phyloP scores from a whole-genome alignment of 2,888 invertebrate genomes.

The Timema cristinae region DNA sequence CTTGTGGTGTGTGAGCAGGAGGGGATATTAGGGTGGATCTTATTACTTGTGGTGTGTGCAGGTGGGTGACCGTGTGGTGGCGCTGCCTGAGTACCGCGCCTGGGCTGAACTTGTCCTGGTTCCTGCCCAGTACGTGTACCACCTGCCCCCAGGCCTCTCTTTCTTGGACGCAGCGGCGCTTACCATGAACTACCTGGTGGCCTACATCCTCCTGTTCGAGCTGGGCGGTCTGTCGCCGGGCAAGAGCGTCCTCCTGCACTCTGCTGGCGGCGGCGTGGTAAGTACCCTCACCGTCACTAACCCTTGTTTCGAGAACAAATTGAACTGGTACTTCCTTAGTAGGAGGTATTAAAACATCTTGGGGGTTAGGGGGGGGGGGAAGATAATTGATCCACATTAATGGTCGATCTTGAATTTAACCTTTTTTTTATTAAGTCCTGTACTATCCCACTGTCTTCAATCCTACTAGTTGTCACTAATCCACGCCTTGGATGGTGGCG shows the following conservation, averaged over 20 bases:
- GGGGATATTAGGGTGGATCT: too few species aligned
- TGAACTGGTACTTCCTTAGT: neutral
- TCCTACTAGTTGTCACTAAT: too few species aligned
- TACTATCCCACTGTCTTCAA: too few species aligned
- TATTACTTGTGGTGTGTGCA: conserved; percentile 39
- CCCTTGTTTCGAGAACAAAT: neutral
- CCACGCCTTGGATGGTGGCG: too few species aligned
- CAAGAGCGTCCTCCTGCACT: conserved; percentile 77
- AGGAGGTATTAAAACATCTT: too few species aligned
- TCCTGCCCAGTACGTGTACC: conserved; percentile 75
- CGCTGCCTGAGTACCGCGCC: conserved; percentile 76
- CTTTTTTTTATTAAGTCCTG: too few species aligned
- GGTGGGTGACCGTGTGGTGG: conserved; percentile 80
- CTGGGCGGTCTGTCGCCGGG: conserved; percentile 72
- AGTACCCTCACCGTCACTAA: too few species aligned
- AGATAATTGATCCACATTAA: too few species aligned
- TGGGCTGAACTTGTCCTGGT: conserved; percentile 84
- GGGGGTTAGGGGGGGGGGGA: too few species aligned
- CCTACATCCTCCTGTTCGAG: conserved; percentile 80
- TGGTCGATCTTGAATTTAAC: too few species aligned
- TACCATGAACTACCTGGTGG: conserved; percentile 82
- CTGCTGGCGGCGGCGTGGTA: conserved; percentile 85
- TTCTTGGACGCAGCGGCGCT: conserved; percentile 78
- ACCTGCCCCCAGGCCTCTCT: conserved; percentile 68
- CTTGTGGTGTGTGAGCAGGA: too few species aligned